phyloP scores from a whole-genome alignment of 1,140 invertebrate genomes.

The Trigoniulus corallinus region DNA sequence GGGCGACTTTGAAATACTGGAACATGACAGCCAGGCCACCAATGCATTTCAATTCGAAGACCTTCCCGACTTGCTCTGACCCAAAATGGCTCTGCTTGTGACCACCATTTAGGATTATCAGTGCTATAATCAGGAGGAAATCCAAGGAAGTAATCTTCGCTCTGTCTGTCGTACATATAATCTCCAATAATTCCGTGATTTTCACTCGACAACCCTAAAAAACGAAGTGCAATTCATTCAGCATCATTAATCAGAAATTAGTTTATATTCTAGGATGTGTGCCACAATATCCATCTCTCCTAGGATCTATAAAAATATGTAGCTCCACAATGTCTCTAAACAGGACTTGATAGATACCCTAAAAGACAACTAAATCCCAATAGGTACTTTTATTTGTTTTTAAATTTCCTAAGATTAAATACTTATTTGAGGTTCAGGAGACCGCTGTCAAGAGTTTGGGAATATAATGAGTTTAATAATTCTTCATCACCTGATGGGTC shows the following conservation, averaged over 20 bases:
- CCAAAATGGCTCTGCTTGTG: conserved; percentile 3
- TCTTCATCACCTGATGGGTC: too few relatives aligned
- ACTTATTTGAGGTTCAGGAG: too few relatives aligned
- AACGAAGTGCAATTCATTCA: neutral
- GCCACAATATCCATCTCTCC: neutral
- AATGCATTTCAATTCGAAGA: conserved; percentile 1
- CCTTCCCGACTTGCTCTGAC: neutral
- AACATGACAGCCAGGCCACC: conserved; percentile 6
- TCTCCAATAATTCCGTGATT: conserved; percentile 6
- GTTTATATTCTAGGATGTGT: too few relatives aligned
- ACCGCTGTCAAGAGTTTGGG: too few relatives aligned
- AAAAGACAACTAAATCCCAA: too few relatives aligned
- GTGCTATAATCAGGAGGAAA: conserved; percentile 1
- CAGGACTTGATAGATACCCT: too few relatives aligned
- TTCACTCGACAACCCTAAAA: neutral
- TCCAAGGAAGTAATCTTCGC: neutral
- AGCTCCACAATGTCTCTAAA: too few relatives aligned
- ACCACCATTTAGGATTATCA: neutral
- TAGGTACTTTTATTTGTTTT: too few relatives aligned
- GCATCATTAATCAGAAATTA: too few relatives aligned
- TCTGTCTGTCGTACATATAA: conserved; percentile 2
- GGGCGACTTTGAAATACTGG: neutral
- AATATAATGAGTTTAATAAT: too few relatives aligned
- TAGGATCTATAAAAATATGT: neutral
- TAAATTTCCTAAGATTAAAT: too few relatives aligned